Evolutionary conservation across 64 coral and sea anemone genomes (phyloP), one percentile per base, ranked within the genome.

Genomic region (Dendronephthya gigantea): DNA sequence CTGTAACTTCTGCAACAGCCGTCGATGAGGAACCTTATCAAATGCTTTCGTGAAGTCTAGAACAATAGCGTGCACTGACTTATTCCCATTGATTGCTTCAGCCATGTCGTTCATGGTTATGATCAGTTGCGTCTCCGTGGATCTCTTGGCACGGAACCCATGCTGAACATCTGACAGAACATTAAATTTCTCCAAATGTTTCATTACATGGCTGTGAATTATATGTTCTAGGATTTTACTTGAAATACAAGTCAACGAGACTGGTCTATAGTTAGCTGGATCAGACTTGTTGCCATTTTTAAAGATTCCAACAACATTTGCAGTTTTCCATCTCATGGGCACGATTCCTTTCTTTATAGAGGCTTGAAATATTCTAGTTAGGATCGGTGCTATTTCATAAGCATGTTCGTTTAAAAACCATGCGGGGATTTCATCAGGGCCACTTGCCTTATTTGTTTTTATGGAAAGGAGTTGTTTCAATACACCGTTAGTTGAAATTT

Each of bases 401-500:
- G 66, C 30, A 70, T 70, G 8, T n/a, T 70, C 66, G 9, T 31
- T 70, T 70, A 70, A 70, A 31, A 70, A n/a, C 66, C 66, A 70
- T 9, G 66, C 66, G 27, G 69, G 35, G n/a, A 0, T 75, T 4
- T 75, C 30, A 27, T 31, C 69, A 75, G 69, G 69, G 12, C 69
- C 28, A 75, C 69, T 0, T 29, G 69, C 69, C 3, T 75, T 29
- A 75, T 75, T 75, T 29, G 35, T 27, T 75, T 75, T 27, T 16
- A 75, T 33, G n/a, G 69, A 75, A 34, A 22, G 22, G 29, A 52
- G 28, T 15, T 48, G 38, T 34, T n/a, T 35, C 3, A 52, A 49
- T 11, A 84, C 83, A 17, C 83, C 83, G 35, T 68, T 58, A 86
- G 39, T 62, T 14, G 35, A 33, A 62, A 86, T 68, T 30, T 37